Evolutionary conservation across 1,140 invertebrate genomes (phyloP), one percentile per base, ranked within the genome.

Genomic region (Eueides isabella): DNA sequence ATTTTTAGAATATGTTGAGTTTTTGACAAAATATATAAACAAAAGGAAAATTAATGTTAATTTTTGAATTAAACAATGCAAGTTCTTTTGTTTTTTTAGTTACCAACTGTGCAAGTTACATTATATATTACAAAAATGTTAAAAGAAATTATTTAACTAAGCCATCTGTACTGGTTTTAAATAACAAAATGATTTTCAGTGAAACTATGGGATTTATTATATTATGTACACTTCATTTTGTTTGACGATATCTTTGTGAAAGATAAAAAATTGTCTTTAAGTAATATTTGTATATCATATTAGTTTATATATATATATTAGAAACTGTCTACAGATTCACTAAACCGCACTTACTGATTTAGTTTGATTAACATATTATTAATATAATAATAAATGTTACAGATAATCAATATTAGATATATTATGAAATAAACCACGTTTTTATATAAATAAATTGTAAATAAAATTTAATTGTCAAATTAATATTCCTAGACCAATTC

Each of bases 401-500:
- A n/a, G n/a, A n/a, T n/a, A n/a, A n/a, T n/a, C n/a, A n/a, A n/a
- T n/a, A n/a, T n/a, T n/a, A n/a, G n/a, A n/a, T n/a, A n/a, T n/a
- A n/a, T n/a, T n/a, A n/a, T n/a, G n/a, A n/a, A n/a, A n/a, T n/a
- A n/a, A n/a, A n/a, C n/a, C n/a, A n/a, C n/a, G 33, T 7, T 44
- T 38, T 38, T 11, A 19, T 5, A 44, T 19, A 19, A 6, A 44
- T 19, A 44, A 44, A n/a, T 19, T 44, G 41, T 44, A n/a, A 44
- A n/a, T n/a, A 44, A 55, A 9, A 23, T 4, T 23, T 55, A 4
- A 55, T 55, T 55, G 70, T 69, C 26, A 31, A 55, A 61, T 31
- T 33, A n/a, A 63, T 33, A 41, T 68, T 74, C 68, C 85, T 83
- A 80, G 84, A 84, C 80, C 81, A 73, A 80, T 80, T 89, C 85